A percentile compares a stretch with the other conserved stretches of the same genome.
These are phyloP conservation scores for Eonycteris spelaea DNA, from an alignment of 2,113 vertebrate species.

Conservation along the genomic window DNA sequence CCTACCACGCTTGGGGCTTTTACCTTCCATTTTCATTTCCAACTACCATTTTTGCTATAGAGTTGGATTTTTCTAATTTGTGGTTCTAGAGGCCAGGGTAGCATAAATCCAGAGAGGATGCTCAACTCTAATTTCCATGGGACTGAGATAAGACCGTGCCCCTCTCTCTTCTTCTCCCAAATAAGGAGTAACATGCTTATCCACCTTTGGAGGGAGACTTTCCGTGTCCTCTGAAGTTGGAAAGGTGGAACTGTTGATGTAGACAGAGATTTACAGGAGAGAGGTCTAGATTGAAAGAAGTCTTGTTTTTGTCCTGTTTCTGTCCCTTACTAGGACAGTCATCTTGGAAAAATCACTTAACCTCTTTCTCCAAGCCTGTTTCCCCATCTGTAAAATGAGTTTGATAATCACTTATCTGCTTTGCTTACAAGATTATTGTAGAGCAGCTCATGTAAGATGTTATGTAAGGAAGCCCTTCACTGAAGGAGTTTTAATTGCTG, in stretches of 20 bases:
- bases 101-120: not conserved
- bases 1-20: not conserved
- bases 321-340: not conserved
- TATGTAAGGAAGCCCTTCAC: not conserved
- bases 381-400: not conserved
- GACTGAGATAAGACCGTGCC: not conserved
- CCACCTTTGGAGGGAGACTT: not conserved
- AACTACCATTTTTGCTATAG: not conserved
- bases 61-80: not conserved
- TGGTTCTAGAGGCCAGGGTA: not conserved
- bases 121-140: not conserved
- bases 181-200: fast-evolving
- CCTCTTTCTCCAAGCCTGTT: not conserved
- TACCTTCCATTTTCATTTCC: not conserved
- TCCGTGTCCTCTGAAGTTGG: not conserved
- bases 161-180: not conserved
- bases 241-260: not conserved
- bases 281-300: not conserved
- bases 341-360: not conserved
- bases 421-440: not conserved
- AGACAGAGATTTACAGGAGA: not conserved
- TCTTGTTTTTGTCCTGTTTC: not conserved
- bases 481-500: not conserved
- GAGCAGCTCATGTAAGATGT: not conserved
- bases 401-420: not conserved